These are phyloP conservation scores for Notospermus geniculatus DNA, from an alignment of 1,140 invertebrate species.

Conservation along the genomic window DNA sequence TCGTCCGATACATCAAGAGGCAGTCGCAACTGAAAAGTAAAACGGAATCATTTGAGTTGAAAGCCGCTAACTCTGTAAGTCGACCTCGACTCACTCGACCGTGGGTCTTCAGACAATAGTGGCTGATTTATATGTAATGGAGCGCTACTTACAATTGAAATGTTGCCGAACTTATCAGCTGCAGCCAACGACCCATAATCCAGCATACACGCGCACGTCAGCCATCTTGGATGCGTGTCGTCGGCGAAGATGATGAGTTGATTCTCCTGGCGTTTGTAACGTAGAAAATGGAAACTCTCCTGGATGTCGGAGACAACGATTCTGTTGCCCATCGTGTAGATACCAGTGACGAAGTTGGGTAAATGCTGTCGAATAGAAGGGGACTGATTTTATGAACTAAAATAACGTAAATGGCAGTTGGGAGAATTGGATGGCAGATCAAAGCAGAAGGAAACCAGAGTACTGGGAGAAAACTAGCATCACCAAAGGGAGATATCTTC, in stretches of 20 bases:
- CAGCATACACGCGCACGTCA: constrained; percentile 86
- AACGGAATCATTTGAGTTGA: too few species aligned
- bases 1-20: constrained; percentile 91
- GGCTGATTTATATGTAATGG: too few species aligned
- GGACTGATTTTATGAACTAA: too few species aligned
- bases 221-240: constrained; percentile 94
- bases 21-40: constrained; percentile 78
- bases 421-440: too few species aligned
- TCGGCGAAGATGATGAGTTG: constrained; percentile 98
- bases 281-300: constrained; percentile 94
- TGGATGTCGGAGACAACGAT: constrained; percentile 95
- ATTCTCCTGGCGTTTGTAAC: constrained; percentile 94
- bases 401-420: too few species aligned
- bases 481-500: too few species aligned
- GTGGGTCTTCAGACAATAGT: too few species aligned
- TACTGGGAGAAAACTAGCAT: too few species aligned
- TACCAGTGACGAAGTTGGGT: constrained; percentile 89
- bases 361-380: too few species aligned
- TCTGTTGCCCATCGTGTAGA: constrained; percentile 88
- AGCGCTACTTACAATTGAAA: constrained; percentile 72
- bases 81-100: too few species aligned
- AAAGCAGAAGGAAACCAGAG: too few species aligned
- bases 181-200: constrained; percentile 96
- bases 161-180: constrained; percentile 98
- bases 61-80: too few species aligned